Conservation (phyloP, 2,888 invertebrate species). For the Latheticus oryzae region DNA sequence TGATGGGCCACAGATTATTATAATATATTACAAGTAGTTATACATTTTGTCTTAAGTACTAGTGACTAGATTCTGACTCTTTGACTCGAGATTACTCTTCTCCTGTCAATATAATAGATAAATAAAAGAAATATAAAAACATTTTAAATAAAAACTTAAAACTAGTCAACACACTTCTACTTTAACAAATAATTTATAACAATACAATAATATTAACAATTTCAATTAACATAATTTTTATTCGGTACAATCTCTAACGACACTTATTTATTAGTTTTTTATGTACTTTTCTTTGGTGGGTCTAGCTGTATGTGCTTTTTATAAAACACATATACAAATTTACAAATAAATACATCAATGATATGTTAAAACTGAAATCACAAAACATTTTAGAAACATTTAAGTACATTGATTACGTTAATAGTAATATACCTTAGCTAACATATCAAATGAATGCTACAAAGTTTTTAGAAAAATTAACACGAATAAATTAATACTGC, state of each 20-base stretch:
- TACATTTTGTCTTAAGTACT: conserved; percentile 41
- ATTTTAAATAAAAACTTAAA: conserved; percentile 36
- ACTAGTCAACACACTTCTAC: conserved; percentile 44
- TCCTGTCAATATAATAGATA: conserved; percentile 15
- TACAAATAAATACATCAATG: conserved; percentile 37
- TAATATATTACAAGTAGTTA: conserved; percentile 35
- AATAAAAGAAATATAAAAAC: conserved; percentile 24
- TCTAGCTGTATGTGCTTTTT: conserved; percentile 42
- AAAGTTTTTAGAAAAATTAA: too few relatives aligned
- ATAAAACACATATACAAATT: conserved; percentile 33
- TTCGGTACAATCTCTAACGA: conserved; percentile 17
- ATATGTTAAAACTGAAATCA: conserved; percentile 45
- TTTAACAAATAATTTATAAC: conserved; percentile 36
- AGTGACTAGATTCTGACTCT: conserved; percentile 45
- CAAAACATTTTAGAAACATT: conserved; percentile 31
- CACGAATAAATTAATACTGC: conserved; percentile 31
- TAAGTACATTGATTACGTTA: conserved; percentile 35
- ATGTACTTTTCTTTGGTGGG: conserved; percentile 46
- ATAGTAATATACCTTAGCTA: too few relatives aligned
- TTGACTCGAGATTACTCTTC: conserved; percentile 33
- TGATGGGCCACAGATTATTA: conserved; percentile 30
- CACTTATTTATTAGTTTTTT: conserved; percentile 29
- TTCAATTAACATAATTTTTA: conserved; percentile 19
- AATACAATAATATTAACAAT: conserved; percentile 24
- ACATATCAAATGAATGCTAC: too few relatives aligned